These are phyloP conservation scores for Sinocyclocheilus anophthalmus DNA, from an alignment of 2,113 vertebrate species.

Conservation along the genomic window DNA sequence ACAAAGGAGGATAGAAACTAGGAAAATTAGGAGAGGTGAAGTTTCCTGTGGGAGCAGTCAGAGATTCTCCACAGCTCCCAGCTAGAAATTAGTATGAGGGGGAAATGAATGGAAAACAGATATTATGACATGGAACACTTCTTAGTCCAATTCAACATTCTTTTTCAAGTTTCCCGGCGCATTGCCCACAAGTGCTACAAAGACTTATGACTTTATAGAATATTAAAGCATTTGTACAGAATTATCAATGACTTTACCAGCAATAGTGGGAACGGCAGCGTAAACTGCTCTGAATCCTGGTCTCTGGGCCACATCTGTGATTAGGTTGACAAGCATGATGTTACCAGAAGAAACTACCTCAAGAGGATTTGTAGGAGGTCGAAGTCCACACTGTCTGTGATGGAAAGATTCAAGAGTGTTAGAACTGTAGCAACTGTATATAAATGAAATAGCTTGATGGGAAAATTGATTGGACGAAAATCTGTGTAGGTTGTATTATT, in stretches of 20 bases:
- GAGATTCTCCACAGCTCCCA: slow-evolving; percentile 60
- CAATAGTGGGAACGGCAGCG: slow-evolving; percentile 51
- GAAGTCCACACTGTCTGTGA: slow-evolving; percentile 77
- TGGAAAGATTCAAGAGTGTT: slow-evolving; percentile 14
- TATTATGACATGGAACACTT: background rate
- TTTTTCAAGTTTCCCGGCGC: background rate
- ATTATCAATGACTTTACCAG: slow-evolving; percentile 1
- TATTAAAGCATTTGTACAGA: background rate
- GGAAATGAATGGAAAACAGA: background rate
- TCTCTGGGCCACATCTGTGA: slow-evolving; percentile 65
- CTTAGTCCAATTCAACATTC: background rate
- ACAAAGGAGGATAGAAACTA: slow-evolving; percentile 75
- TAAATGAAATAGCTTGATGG: too few species aligned
- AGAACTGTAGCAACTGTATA: background rate
- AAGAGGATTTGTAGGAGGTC: slow-evolving; percentile 75
- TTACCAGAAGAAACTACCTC: slow-evolving; percentile 75
- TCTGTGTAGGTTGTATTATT: background rate
- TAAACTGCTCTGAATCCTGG: slow-evolving; percentile 72
- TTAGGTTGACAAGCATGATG: slow-evolving; percentile 76
- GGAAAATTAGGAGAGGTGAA: slow-evolving; percentile 73
- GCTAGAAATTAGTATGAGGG: slow-evolving; percentile 54
- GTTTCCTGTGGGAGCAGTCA: slow-evolving; percentile 55
- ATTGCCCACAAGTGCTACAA: background rate
- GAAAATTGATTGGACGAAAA: background rate
- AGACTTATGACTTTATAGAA: background rate